Evolutionary conservation across 1,140 invertebrate species (phyloP).

Genomic region (Stenopsyche tienmushanensis): DNA sequence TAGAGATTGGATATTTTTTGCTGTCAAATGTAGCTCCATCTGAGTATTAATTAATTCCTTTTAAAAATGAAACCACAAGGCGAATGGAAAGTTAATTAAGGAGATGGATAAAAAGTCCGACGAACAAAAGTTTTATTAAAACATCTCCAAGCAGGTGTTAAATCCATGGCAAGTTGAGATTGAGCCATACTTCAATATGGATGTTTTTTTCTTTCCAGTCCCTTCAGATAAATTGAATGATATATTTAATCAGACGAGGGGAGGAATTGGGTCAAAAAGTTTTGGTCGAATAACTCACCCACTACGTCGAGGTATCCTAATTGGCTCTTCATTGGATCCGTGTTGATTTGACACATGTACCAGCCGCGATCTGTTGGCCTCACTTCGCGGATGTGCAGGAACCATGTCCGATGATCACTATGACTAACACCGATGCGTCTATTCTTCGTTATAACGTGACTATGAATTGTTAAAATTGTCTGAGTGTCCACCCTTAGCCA

Average conservation of each 20-base stretch:
- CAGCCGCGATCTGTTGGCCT: slow-evolving; percentile 78
- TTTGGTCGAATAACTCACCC: too few relatives aligned
- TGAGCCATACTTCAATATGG: not conserved
- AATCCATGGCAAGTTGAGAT: not conserved
- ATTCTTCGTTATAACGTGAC: slow-evolving; percentile 86
- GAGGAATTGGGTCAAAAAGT: too few relatives aligned
- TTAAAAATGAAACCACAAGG: not conserved
- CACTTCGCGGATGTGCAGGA: slow-evolving; percentile 78
- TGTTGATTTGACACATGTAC: slow-evolving; percentile 89
- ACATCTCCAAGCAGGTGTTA: not conserved
- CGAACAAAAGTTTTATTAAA: not conserved
- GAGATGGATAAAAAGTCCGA: not conserved
- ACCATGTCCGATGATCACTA: slow-evolving; percentile 84
- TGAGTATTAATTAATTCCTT: not conserved
- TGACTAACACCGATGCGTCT: slow-evolving; percentile 83
- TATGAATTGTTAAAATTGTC: slow-evolving; percentile 88
- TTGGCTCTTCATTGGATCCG: slow-evolving; percentile 85
- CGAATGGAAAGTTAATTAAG: not conserved
- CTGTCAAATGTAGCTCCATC: too few relatives aligned
- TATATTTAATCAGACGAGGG: not conserved
- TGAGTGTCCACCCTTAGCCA: slow-evolving; percentile 91
- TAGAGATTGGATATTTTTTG: too few relatives aligned
- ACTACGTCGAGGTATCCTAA: slow-evolving; percentile 83
- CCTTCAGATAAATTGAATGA: not conserved
- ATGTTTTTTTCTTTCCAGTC: not conserved